A percentile compares a stretch with the other conserved stretches of the same genome.
Conservation (phyloP, 2,888 invertebrate genomes). For the Phortica okadai region DNA sequence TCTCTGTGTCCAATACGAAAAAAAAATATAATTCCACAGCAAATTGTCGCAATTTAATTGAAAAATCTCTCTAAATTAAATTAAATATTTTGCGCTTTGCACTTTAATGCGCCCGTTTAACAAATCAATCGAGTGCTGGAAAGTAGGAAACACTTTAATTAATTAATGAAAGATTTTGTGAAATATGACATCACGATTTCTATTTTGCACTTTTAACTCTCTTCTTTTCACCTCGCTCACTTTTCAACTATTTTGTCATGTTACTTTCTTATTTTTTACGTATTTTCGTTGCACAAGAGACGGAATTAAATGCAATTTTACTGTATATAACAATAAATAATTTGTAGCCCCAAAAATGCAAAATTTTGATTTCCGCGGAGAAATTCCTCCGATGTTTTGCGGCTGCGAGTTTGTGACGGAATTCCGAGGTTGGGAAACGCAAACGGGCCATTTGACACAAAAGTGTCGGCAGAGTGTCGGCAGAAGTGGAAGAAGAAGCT, state of each 20-base stretch:
- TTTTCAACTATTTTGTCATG: not conserved
- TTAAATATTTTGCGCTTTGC: constrained; percentile 14
- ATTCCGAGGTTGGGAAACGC: constrained; percentile 26
- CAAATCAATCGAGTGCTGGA: constrained; percentile 14
- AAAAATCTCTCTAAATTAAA: constrained; percentile 13
- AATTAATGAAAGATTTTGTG: constrained; percentile 58
- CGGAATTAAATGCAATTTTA: constrained; percentile 44
- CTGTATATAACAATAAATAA: not conserved
- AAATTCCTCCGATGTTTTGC: not conserved
- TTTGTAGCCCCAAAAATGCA: not conserved
- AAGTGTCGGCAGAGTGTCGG: not conserved
- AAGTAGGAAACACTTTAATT: constrained; percentile 61
- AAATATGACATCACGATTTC: constrained; percentile 59
- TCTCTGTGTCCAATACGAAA: constrained; percentile 1
- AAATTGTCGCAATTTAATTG: constrained; percentile 20
- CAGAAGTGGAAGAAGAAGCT: not conserved
- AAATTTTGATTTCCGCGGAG: not conserved
- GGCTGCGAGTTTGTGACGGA: constrained; percentile 58
- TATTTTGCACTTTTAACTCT: constrained; percentile 46
- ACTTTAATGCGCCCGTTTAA: constrained; percentile 6
- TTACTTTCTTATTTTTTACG: constrained; percentile 37
- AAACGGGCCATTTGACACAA: no score
- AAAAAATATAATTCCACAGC: not conserved
- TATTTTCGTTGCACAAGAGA: constrained; percentile 62
- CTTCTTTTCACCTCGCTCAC: constrained; percentile 25